Evolutionary conservation across 2,797 vertebrate genomes (phyloP), one percentile per base, ranked within the genome.

Genomic region (Acanthopagrus latus): DNA sequence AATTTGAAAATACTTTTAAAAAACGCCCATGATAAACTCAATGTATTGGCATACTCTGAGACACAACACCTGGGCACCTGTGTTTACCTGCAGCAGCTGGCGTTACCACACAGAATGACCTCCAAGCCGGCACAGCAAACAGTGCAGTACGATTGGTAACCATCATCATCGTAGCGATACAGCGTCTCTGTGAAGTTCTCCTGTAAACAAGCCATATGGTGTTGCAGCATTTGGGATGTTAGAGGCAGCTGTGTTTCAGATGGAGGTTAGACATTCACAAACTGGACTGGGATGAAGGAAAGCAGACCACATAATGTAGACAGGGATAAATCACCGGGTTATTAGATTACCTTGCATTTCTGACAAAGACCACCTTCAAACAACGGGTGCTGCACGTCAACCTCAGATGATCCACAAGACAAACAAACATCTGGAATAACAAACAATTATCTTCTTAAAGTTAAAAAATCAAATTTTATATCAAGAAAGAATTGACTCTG

Each of bases 71-170:
- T 12, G 38, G 29, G 47, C 25, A 17, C n/a, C n/a, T n/a, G 33
- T 44, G 51, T 83, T 88, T 78, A 96, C 95, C 95, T 95, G 93
- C 95, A 96, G 87, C 96, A 96, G 91, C 93, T 96, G 77, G 83
- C 7, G 23, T 95, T 96, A 55, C 92, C 94, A 81, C 96, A 96
- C 54, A 96, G 86, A 71, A 96, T 91, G 76, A 96, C 95, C 88
- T 96, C 94, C 0, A 56, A 25, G 6, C 96, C 96, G 2, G 72
- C 93, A 27, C 95, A 96, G 81, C 96, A 96, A 54, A 96, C 86
- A 0, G 95, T 95, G 85, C 95, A 96, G 5, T 96, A 96, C 0
- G 96, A 96, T 90, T 96, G 96, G 89, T 95, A 96, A 11, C 96
- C 95, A 5, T 96, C 95, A 17, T 96, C 95, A 58, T 96, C 96